Percentiles rank a stretch among this genome's conserved stretches.
phyloP scores from a whole-genome alignment of 2,888 invertebrate genomes.

The Acanthococcus lagerstroemiae region DNA sequence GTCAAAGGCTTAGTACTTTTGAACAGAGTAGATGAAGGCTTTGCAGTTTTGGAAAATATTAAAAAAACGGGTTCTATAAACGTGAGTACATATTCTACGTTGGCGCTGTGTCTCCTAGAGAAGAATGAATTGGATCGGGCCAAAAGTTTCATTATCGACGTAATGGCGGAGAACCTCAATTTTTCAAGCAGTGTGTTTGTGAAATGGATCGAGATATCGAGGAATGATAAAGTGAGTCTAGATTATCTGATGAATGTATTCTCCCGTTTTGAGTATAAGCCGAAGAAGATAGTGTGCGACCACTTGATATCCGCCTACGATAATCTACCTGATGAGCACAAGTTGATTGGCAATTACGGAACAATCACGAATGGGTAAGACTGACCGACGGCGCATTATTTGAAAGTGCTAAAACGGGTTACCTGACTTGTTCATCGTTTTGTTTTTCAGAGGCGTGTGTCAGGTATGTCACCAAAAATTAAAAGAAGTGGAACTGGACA shows the following conservation, averaged over 20 bases:
- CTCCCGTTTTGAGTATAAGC: constrained; percentile 45
- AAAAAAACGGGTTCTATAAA: not conserved
- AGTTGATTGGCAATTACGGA: constrained; percentile 33
- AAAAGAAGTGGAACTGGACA: constrained; percentile 46
- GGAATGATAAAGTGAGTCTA: constrained; percentile 38
- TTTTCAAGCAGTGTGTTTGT: not conserved
- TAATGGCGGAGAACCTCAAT: constrained; percentile 40
- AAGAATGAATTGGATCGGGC: constrained; percentile 50
- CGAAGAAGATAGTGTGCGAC: constrained; percentile 41
- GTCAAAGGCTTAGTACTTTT: constrained; percentile 55
- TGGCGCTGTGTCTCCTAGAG: constrained; percentile 51
- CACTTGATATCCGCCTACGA: constrained; percentile 38
- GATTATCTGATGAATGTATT: constrained; percentile 52
- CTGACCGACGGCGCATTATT: not conserved
- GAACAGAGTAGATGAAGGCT: constrained; percentile 52
- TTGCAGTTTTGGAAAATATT: constrained; percentile 47
- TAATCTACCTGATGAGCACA: constrained; percentile 35
- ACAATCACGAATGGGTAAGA: constrained; percentile 1
- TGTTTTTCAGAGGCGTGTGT: constrained; percentile 52
- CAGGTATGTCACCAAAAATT: constrained; percentile 48
- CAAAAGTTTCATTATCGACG: constrained; percentile 50
- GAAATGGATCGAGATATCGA: not conserved
- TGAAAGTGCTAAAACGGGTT: not conserved
- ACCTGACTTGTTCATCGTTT: not conserved
- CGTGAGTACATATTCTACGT: constrained; percentile 41